These are phyloP conservation scores for Hydrozoanthus tunicans DNA, from an alignment of 64 coral and sea anemone species.

Conservation along the genomic window DNA sequence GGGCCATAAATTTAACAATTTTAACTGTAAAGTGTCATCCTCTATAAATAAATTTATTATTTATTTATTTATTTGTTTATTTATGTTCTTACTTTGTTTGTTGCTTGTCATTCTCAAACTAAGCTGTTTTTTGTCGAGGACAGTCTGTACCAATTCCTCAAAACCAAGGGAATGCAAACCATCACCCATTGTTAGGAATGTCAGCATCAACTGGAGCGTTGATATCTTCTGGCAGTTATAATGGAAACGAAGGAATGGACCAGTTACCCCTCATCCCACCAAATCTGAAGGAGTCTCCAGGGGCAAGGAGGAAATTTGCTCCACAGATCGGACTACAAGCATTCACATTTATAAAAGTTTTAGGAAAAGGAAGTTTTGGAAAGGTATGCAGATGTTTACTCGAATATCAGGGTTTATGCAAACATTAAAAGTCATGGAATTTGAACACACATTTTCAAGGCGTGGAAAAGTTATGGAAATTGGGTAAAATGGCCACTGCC, in stretches of 20 bases:
- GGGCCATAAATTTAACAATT: too few relatives aligned
- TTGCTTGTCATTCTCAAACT: neutral
- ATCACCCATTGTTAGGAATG: neutral
- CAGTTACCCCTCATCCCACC: constrained; percentile 56
- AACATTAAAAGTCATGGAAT: neutral
- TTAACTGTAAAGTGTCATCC: too few relatives aligned
- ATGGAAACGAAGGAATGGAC: constrained; percentile 28
- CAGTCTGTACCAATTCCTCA: constrained; percentile 34
- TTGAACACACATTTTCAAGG: neutral
- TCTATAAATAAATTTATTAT: neutral
- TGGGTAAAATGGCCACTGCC: too few relatives aligned
- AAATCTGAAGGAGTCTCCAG: constrained; percentile 66
- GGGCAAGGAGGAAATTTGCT: constrained; percentile 53
- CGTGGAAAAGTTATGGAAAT: too few relatives aligned
- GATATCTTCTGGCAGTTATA: constrained; percentile 33
- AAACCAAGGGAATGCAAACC: neutral
- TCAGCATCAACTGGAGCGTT: constrained; percentile 20
- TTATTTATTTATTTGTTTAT: neutral
- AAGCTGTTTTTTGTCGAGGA: neutral
- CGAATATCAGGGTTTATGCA: too few relatives aligned
- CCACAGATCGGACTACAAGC: constrained; percentile 71
- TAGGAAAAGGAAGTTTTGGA: constrained; percentile 98
- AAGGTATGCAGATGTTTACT: constrained; percentile 53
- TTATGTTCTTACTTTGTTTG: neutral
- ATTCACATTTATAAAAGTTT: constrained; percentile 89